These are phyloP conservation scores for Trichogramma evanescens DNA, from an alignment of 2,888 invertebrate species.

Conservation along the genomic window DNA sequence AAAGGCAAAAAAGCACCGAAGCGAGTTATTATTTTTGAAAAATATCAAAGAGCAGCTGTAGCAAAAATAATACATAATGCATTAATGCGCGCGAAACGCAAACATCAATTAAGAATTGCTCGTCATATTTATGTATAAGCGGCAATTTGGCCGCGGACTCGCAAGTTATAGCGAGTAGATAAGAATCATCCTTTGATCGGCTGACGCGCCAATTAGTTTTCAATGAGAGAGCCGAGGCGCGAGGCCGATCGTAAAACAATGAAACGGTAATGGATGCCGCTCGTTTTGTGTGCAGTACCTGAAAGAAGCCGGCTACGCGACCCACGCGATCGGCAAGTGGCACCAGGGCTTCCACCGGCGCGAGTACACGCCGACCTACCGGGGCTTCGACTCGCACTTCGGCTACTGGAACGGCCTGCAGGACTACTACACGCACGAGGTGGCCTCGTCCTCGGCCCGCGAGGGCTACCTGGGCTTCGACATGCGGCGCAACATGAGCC, in stretches of 20 bases:
- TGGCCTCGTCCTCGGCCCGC: conserved; percentile 4
- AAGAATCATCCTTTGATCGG: no score
- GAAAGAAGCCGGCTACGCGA: conserved; percentile 59
- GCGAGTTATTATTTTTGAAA: no score
- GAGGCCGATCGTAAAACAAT: neutral
- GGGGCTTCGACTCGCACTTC: conserved; percentile 75
- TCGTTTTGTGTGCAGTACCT: conserved; percentile 10
- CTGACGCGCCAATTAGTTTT: no score
- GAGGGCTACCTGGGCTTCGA: conserved; percentile 52
- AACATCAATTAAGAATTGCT: no score
- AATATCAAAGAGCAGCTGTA: no score
- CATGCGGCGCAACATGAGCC: conserved; percentile 55
- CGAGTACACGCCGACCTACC: conserved; percentile 64
- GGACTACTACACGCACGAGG: conserved; percentile 66
- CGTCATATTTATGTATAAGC: no score
- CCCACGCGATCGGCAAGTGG: conserved; percentile 87
- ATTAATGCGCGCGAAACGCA: no score
- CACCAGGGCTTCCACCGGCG: conserved; percentile 71
- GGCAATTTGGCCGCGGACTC: no score
- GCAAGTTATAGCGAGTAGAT: no score
- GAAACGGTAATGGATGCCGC: neutral
- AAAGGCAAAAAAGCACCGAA: no score
- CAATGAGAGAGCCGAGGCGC: no score
- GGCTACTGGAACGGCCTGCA: conserved; percentile 71
- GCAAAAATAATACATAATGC: no score